These are phyloP conservation scores for Geopemphigus sp. DNA, from an alignment of 1,140 invertebrate species.

Conservation along the genomic window DNA sequence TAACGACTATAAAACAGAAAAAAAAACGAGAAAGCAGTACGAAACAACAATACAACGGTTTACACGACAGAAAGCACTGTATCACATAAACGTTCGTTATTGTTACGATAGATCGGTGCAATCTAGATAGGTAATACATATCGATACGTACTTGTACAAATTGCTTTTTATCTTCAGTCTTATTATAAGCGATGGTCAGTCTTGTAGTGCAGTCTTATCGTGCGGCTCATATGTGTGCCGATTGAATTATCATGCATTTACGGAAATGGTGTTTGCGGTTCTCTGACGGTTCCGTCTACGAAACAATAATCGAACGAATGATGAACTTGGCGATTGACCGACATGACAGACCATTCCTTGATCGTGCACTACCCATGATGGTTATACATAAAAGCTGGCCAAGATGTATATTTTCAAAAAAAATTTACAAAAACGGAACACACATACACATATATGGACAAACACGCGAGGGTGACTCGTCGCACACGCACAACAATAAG, in stretches of 20 bases:
- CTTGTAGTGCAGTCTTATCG: constrained; percentile 32
- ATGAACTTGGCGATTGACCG: background rate
- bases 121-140: too few relatives aligned
- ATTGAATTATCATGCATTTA: background rate
- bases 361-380: background rate
- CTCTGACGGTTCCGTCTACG: background rate
- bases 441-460: background rate
- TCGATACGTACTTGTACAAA: constrained; percentile 23
- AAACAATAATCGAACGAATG: background rate
- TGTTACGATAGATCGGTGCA: too few relatives aligned
- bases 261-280: background rate
- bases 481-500: too few relatives aligned
- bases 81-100: too few relatives aligned
- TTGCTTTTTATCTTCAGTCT: constrained; percentile 35
- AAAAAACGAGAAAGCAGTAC: too few relatives aligned
- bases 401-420: background rate
- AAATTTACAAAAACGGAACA: background rate
- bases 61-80: too few relatives aligned
- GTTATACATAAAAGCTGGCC: too few relatives aligned
- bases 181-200: constrained; percentile 36
- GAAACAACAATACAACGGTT: too few relatives aligned
- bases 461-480: background rate
- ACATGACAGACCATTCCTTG: background rate
- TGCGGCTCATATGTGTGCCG: constrained; percentile 19
- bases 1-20: too few relatives aligned